Conservation (phyloP, 2,888 invertebrate genomes). For the Epinotia ramella region DNA sequence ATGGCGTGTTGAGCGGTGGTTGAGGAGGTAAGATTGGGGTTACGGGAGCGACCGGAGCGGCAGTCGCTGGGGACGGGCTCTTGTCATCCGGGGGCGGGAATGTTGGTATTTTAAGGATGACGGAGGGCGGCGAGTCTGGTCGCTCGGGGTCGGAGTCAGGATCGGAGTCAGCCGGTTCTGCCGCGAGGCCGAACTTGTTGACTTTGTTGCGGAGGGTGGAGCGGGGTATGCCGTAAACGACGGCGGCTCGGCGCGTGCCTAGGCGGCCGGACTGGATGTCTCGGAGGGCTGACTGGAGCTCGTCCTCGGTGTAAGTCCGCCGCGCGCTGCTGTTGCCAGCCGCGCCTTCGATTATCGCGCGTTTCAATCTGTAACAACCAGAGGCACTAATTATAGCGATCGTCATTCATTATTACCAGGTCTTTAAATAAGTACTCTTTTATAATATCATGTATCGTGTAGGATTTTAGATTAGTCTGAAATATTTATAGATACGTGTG, state of each 20-base stretch:
- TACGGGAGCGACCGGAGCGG: conserved; percentile 76
- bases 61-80: conserved; percentile 76
- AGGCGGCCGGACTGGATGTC: conserved; percentile 97
- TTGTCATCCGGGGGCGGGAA: conserved; percentile 88
- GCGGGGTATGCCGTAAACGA: conserved; percentile 98
- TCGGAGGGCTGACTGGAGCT: conserved; percentile 96
- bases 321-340: conserved; percentile 85
- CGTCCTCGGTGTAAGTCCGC: conserved; percentile 97
- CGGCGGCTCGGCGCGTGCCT: conserved; percentile 96
- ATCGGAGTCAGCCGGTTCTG: conserved; percentile 89
- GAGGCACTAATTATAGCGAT: not conserved
- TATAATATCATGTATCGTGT: no score
- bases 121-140: conserved; percentile 86
- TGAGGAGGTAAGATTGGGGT: conserved; percentile 79
- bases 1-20: conserved; percentile 69
- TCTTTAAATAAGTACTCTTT: not conserved
- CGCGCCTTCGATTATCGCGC: conserved; percentile 63
- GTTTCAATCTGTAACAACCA: conserved; percentile 78
- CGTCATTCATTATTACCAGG: not conserved
- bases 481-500: no score
- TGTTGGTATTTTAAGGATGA: conserved; percentile 97
- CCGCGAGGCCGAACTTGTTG: conserved; percentile 89
- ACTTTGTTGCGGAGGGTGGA: conserved; percentile 98
- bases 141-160: conserved; percentile 75
- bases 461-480: no score